Percentiles rank a stretch among this genome's conserved stretches.
Evolutionary conservation across 2,888 invertebrate genomes (phyloP).

Genomic region (Eurytoma adleriae): DNA sequence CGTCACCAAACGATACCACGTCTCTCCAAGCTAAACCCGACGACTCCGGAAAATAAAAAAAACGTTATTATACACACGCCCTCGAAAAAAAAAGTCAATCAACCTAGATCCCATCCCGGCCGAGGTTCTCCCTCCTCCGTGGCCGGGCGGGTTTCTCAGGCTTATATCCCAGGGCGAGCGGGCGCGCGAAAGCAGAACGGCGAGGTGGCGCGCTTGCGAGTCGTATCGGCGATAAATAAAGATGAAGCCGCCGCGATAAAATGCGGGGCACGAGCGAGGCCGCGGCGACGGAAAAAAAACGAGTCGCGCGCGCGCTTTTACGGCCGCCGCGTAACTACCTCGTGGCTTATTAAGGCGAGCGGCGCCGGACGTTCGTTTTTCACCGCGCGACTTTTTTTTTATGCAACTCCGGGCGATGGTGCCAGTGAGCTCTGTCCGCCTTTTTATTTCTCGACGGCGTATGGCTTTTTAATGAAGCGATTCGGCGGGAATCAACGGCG

Average conservation of each 20-base stretch:
- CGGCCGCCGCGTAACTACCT: conserved; percentile 52
- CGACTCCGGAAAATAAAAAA: too few relatives aligned
- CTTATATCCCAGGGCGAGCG: conserved; percentile 50
- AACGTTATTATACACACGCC: too few relatives aligned
- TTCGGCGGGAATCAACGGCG: neutral
- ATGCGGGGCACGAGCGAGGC: conserved; percentile 66
- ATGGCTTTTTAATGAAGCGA: conserved; percentile 19
- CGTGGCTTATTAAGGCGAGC: conserved; percentile 54
- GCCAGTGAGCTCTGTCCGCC: neutral
- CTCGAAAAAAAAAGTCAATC: too few relatives aligned
- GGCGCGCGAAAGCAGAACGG: conserved; percentile 21
- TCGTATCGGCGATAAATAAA: conserved; percentile 70
- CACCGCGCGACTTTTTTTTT: neutral
- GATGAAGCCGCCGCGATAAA: conserved; percentile 69
- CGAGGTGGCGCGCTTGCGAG: conserved; percentile 49
- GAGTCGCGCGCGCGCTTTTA: conserved; percentile 55
- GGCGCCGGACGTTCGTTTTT: neutral
- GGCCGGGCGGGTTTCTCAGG: conserved; percentile 42
- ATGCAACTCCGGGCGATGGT: neutral
- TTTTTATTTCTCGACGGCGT: neutral
- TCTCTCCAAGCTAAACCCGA: too few relatives aligned
- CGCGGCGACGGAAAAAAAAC: conserved; percentile 34
- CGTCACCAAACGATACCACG: too few relatives aligned
- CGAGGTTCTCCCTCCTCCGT: neutral
- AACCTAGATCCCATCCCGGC: too few relatives aligned